A percentile compares a stretch with the other conserved stretches of the same genome.
phyloP scores from a whole-genome alignment of 2,888 invertebrate genomes.

The Blera fallax region DNA sequence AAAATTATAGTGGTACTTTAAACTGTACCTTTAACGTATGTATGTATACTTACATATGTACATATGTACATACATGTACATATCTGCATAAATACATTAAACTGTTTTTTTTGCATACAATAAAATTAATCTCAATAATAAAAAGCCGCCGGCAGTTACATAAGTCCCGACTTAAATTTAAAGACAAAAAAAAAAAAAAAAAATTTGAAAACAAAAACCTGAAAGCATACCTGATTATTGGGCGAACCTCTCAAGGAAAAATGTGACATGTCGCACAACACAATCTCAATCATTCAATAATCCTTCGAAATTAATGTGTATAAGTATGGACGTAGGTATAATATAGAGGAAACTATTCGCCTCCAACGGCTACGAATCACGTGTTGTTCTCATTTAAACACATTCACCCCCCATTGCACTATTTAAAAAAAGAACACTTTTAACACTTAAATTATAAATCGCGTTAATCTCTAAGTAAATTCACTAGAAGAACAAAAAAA shows the following conservation, averaged over 20 bases:
- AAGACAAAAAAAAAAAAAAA: neutral
- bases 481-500: neutral
- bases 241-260: conserved; percentile 86
- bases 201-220: neutral
- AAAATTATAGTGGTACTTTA: too few relatives aligned
- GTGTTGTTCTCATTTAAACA: neutral
- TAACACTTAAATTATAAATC: conserved; percentile 11
- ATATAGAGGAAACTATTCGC: neutral
- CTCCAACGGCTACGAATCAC: neutral
- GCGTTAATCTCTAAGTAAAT: conserved; percentile 16
- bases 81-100: too few relatives aligned
- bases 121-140: too few relatives aligned
- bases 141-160: conserved; percentile 6
- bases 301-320: conserved; percentile 2
- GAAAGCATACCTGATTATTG: conserved; percentile 84
- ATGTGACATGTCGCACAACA: conserved; percentile 84
- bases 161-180: neutral
- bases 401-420: conserved; percentile 20
- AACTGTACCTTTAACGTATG: too few relatives aligned
- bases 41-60: too few relatives aligned
- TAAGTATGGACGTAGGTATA: too few relatives aligned
- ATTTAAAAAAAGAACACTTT: neutral
- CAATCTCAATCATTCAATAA: conserved; percentile 75
- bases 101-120: too few relatives aligned
- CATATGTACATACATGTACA: too few relatives aligned